Base-by-base conservation (phyloP, 1,140 invertebrate species). In the Hylyphantes graminicola region DNA sequence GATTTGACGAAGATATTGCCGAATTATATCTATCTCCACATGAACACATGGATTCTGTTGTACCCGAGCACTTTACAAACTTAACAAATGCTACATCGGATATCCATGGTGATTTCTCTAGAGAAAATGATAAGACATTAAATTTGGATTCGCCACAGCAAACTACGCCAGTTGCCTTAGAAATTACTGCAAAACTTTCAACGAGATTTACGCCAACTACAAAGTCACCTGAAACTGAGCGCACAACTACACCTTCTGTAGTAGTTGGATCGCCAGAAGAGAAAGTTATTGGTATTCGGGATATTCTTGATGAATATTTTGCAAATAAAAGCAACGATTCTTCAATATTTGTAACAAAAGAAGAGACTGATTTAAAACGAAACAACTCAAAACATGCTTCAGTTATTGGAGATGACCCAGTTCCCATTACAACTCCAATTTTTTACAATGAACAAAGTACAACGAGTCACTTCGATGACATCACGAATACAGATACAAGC, bases 61-160 rank as follows among this genome's bases (percentile, higher is more conserved):
- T 50, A 64, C 64, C 50, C 17, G 48, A 54, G 8, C 21, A 74
- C 21, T 50, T 9, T 21, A 80, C 63, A 12, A 59, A n/a, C 8
- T 35, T 17, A 9, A 12, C 2, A 64, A 80, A 80, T 51, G 35
- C 35, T 10, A 51, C 35, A 67, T 35, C 17, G 51, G 51, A 17
- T 19, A 48, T 35, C 5, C 35, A 70, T 8, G 50, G 21, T 19
- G 19, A 55, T 67, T 64, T 35, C 59, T 51, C 35, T 8, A 19
- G 77, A 15, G 77, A 70, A 70, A 82, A 82, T 82, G 79, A 82
- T 21, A 82, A 82, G 73, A 82, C 79, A 51, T 48, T 82, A 9
- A 21, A 70, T 59, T 68, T 79, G 21, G 76, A 78, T 19, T 15
- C 48, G 21, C 13, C 12, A 70, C 50, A 53, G 15, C 35, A 35